Percentiles rank a stretch among this genome's conserved stretches.
phyloP scores from a whole-genome alignment of 2,113 vertebrate genomes.

The Burhinus bistriatus region DNA sequence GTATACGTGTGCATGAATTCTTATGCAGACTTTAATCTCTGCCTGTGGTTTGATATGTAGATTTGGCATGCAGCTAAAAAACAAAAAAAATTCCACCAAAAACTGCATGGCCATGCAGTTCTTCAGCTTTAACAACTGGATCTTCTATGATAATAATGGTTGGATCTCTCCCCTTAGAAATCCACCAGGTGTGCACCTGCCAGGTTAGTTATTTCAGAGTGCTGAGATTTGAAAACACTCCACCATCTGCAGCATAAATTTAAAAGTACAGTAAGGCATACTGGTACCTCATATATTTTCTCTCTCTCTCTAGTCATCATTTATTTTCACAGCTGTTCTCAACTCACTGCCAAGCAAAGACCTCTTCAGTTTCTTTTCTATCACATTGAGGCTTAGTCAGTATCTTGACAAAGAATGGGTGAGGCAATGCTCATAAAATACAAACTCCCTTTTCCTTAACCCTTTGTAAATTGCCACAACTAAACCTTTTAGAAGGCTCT shows the following conservation, averaged over 20 bases:
- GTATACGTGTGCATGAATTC: not conserved
- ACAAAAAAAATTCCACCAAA: not conserved
- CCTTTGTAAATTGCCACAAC: not conserved
- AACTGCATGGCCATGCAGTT: not conserved
- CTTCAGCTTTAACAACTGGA: slow-evolving; percentile 11
- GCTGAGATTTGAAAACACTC: slow-evolving; percentile 38
- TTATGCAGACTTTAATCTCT: not conserved
- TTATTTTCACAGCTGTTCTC: slow-evolving; percentile 67
- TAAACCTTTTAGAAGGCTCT: not conserved
- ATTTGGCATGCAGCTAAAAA: not conserved
- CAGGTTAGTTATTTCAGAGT: slow-evolving; percentile 55
- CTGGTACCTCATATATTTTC: slow-evolving; percentile 56
- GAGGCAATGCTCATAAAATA: not conserved
- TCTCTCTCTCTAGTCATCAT: slow-evolving; percentile 47
- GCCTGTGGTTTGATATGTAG: not conserved
- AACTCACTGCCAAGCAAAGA: slow-evolving; percentile 53
- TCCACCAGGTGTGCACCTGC: slow-evolving; percentile 58
- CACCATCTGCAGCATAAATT: slow-evolving; percentile 62
- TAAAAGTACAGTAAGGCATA: slow-evolving; percentile 51
- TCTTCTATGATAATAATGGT: slow-evolving; percentile 4
- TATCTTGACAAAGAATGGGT: slow-evolving; percentile 27
- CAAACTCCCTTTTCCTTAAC: slow-evolving; percentile 1
- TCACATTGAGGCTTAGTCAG: slow-evolving; percentile 4
- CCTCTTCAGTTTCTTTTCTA: slow-evolving; percentile 56
- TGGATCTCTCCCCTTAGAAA: slow-evolving; percentile 32